Conservation (phyloP, 2,113 vertebrate genomes). For the Numida meleagris region DNA sequence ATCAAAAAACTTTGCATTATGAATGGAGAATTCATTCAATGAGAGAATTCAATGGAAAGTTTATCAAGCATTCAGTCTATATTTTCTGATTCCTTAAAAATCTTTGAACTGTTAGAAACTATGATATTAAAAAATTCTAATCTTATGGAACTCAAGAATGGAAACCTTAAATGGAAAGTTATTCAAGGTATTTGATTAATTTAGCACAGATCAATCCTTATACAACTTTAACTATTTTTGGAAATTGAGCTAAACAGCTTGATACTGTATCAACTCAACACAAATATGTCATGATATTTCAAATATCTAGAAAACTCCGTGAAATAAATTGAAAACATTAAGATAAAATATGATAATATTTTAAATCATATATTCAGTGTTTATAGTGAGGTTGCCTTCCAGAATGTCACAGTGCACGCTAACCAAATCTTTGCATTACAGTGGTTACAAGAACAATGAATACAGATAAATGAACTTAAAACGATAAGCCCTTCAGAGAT, state of each 20-base stretch:
- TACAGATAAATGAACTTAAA: neutral
- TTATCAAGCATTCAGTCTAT: neutral
- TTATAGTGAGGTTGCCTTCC: neutral
- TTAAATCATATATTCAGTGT: neutral
- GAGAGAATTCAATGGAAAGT: too few species aligned
- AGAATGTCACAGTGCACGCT: neutral
- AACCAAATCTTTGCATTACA: neutral
- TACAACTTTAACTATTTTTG: neutral
- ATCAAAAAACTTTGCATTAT: neutral
- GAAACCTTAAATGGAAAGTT: constrained; percentile 52
- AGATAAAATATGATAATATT: neutral
- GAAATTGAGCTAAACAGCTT: constrained; percentile 10
- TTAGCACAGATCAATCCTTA: neutral
- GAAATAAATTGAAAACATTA: neutral
- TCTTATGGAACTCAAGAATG: neutral
- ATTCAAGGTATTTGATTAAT: constrained; percentile 28
- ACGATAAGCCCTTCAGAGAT: neutral
- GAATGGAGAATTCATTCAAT: neutral
- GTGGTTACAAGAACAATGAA: neutral
- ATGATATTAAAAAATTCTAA: neutral
- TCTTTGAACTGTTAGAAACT: neutral
- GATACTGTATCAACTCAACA: neutral
- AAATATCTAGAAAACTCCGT: neutral
- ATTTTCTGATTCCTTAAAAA: neutral
- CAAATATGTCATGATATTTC: neutral